Conservation (phyloP, 2,888 invertebrate genomes). For the Ophioninae sp. region DNA sequence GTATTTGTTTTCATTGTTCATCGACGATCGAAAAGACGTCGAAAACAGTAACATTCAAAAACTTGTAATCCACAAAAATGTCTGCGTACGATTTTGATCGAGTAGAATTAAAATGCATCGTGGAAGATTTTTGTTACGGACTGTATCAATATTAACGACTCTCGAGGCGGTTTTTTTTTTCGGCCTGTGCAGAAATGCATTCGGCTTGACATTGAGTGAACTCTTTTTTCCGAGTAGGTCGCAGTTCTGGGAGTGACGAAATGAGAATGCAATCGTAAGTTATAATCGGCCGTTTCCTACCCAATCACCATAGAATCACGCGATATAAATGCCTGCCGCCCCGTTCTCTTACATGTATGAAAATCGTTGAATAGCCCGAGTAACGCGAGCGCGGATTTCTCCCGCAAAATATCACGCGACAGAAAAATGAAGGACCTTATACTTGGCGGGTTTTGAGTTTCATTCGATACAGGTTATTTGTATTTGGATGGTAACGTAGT, state of each 20-base stretch:
- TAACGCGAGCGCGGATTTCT: constrained; percentile 24
- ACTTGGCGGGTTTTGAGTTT: constrained; percentile 4
- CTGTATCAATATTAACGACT: neutral
- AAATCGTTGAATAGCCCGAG: constrained; percentile 29
- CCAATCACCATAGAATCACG: constrained; percentile 52
- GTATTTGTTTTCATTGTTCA: neutral
- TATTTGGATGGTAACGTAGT: neutral
- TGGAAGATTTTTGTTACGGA: neutral
- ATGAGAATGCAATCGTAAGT: constrained; percentile 45
- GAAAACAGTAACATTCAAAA: neutral
- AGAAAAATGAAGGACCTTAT: constrained; percentile 12
- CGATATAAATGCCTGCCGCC: constrained; percentile 54
- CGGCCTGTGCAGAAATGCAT: neutral
- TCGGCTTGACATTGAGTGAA: neutral
- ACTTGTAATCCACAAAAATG: neutral
- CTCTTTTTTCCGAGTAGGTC: neutral
- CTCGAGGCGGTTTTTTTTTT: neutral
- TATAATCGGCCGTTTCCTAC: constrained; percentile 16
- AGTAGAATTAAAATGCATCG: neutral
- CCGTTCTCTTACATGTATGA: neutral
- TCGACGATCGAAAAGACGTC: neutral
- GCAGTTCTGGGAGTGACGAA: constrained; percentile 20
- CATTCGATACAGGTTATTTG: neutral
- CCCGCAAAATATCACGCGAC: constrained; percentile 48
- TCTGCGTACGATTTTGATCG: neutral